phyloP scores from a whole-genome alignment of 1,140 invertebrate species.

The Pemphigus obesinymphae region DNA sequence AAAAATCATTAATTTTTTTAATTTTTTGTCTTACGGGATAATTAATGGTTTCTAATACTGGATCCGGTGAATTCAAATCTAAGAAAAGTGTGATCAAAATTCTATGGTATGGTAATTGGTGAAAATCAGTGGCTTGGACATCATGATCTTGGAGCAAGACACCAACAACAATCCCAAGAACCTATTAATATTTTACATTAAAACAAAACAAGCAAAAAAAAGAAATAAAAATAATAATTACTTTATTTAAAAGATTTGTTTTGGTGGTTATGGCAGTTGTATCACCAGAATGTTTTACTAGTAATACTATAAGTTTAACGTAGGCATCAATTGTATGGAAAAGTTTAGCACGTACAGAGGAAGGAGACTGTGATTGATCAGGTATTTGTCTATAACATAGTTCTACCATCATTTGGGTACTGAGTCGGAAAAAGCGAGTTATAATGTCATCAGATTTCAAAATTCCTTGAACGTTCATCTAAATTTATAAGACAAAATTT shows the following conservation, averaged over 20 bases:
- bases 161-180: conserved; percentile 83
- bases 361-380: conserved; percentile 64
- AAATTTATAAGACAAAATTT: neutral
- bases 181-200: neutral
- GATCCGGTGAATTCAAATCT: conserved; percentile 90
- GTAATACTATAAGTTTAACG: conserved; percentile 84
- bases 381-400: conserved; percentile 76
- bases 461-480: conserved; percentile 93
- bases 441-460: conserved; percentile 96
- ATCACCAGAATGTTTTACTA: conserved; percentile 95
- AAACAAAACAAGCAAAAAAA: no score
- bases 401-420: conserved; percentile 95
- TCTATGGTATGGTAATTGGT: conserved; percentile 94
- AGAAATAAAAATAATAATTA: conserved; percentile 49
- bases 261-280: conserved; percentile 85
- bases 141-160: conserved; percentile 92
- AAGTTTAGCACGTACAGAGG: conserved; percentile 67
- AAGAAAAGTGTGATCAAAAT: conserved; percentile 97
- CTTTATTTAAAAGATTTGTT: conserved; percentile 94
- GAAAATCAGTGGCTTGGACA: conserved; percentile 77
- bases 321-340: conserved; percentile 94
- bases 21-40: conserved; percentile 60
- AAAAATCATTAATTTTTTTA: conserved; percentile 28
- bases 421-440: conserved; percentile 92
- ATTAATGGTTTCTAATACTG: conserved; percentile 85